Evolutionary conservation across 2,888 invertebrate species (phyloP).

Genomic region (Andrena dorsata): DNA sequence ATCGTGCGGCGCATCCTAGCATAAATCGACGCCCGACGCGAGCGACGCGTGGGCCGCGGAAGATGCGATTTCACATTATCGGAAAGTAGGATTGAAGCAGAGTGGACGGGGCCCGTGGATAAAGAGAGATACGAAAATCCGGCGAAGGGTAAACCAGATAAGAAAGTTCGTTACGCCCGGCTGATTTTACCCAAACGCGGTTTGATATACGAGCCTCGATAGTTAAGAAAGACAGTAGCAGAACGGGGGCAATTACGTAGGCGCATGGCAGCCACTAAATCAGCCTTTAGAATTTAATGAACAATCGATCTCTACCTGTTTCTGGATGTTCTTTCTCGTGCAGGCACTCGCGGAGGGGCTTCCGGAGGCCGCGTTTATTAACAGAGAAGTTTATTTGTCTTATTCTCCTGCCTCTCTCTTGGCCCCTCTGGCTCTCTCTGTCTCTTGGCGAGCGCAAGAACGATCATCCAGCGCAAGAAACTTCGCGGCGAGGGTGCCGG

Average conservation of each 20-base stretch:
- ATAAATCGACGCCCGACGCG: slow-evolving; percentile 23
- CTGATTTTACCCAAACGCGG: slow-evolving; percentile 18
- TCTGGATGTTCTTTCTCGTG: background rate
- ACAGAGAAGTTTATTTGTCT: slow-evolving; percentile 63
- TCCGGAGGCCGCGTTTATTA: slow-evolving; percentile 55
- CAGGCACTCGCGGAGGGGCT: background rate
- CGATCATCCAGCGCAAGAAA: slow-evolving; percentile 63
- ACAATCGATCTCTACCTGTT: slow-evolving; percentile 12
- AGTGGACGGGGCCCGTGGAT: slow-evolving; percentile 17
- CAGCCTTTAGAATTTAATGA: slow-evolving; percentile 24
- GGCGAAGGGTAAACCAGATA: slow-evolving; percentile 55
- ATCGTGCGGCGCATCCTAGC: slow-evolving; percentile 9
- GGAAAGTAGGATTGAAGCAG: slow-evolving; percentile 37
- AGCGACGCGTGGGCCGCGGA: slow-evolving; percentile 42
- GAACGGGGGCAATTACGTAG: slow-evolving; percentile 17
- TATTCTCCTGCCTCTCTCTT: slow-evolving; percentile 43
- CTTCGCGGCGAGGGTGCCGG: slow-evolving; percentile 61
- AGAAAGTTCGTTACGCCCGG: slow-evolving; percentile 47
- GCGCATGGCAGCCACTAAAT: background rate
- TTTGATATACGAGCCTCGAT: slow-evolving; percentile 41
- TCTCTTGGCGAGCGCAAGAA: slow-evolving; percentile 40
- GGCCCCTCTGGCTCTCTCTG: background rate
- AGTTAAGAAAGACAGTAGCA: slow-evolving; percentile 7
- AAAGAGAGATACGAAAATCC: slow-evolving; percentile 52
- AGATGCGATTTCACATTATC: slow-evolving; percentile 55